phyloP scores from a whole-genome alignment of 1,140 invertebrate species.

The Subanguina moxae region DNA sequence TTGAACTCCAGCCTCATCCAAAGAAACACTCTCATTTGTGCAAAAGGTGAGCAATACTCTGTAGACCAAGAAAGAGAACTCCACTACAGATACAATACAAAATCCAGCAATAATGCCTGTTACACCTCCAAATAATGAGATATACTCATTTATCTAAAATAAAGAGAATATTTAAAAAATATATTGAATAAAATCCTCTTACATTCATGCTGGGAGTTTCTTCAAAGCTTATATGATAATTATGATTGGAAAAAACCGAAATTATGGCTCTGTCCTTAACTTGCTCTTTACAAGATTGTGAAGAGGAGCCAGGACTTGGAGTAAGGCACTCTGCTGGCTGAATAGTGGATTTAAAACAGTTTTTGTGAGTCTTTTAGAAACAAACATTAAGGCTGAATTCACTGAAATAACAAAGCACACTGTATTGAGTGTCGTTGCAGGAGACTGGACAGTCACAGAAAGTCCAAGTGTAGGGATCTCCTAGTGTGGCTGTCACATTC shows the following conservation, averaged over 20 bases:
- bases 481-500: constrained; percentile 6
- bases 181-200: not conserved
- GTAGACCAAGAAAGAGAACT: constrained; percentile 14
- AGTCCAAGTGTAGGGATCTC: constrained; percentile 2
- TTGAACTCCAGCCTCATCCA: constrained; percentile 17
- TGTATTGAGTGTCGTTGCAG: constrained; percentile 9
- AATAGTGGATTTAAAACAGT: not conserved
- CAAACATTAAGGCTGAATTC: not conserved
- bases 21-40: constrained; percentile 16
- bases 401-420: not conserved
- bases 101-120: constrained; percentile 14
- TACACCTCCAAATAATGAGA: constrained; percentile 16
- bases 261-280: not conserved
- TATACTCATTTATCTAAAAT: constrained; percentile 19
- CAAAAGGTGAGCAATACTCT: constrained; percentile 14
- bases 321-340: not conserved
- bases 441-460: constrained; percentile 4
- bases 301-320: not conserved
- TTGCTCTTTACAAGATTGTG: not conserved
- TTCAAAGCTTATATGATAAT: not conserved
- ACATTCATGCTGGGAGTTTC: constrained; percentile 1
- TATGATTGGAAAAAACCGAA: not conserved
- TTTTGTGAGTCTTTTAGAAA: not conserved
- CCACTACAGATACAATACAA: constrained; percentile 14
- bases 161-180: not conserved